A percentile compares a stretch with the other conserved stretches of the same genome.
Evolutionary conservation across 2,888 invertebrate genomes (phyloP).

Genomic region (Melanargia galathea): DNA sequence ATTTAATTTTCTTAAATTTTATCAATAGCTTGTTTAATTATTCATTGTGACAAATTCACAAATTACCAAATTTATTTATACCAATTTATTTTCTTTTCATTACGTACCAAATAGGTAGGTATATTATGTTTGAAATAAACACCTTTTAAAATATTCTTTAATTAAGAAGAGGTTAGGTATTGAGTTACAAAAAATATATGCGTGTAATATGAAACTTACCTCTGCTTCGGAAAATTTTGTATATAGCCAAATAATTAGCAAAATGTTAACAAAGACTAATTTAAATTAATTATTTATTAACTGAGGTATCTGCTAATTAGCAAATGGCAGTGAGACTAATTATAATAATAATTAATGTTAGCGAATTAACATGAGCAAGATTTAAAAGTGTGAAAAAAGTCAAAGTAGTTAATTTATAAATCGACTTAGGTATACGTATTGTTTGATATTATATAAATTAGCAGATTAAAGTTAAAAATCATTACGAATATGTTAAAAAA

Average conservation of each 20-base stretch:
- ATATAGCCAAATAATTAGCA: background rate
- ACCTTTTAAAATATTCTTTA: no score
- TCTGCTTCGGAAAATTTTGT: background rate
- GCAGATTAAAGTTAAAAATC: background rate
- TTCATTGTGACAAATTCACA: no score
- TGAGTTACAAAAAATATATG: no score
- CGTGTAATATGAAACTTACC: conserved; percentile 30
- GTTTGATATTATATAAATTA: background rate
- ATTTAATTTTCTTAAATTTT: no score
- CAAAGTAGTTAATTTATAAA: background rate
- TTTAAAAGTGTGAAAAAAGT: background rate
- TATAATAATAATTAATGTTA: background rate
- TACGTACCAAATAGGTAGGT: no score
- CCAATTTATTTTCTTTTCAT: no score
- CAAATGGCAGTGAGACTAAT: background rate
- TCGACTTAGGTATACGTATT: background rate
- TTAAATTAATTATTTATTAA: background rate
- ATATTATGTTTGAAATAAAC: no score
- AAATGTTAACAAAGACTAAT: background rate
- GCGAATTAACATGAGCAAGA: background rate
- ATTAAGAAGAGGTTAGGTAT: no score
- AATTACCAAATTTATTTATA: no score
- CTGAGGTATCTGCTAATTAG: background rate
- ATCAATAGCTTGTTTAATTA: no score
- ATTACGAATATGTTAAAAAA: no score